These are phyloP conservation scores for Anastatus disparis DNA, from an alignment of 1,140 invertebrate genomes.

Conservation along the genomic window DNA sequence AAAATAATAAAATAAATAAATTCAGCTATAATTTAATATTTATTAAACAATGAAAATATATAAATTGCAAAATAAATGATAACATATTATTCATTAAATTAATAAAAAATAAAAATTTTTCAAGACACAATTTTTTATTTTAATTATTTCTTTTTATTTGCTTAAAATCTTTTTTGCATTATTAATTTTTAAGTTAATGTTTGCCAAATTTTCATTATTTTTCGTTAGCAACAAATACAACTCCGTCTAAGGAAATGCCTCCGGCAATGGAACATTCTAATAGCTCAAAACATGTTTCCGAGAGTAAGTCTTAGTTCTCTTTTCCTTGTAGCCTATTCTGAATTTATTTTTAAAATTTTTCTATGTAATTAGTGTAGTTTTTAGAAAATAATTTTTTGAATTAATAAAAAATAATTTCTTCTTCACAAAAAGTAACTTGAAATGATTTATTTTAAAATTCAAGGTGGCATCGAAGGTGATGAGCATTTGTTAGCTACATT, in stretches of 20 bases:
- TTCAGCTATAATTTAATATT: too few relatives aligned
- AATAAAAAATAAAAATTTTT: conserved; percentile 16
- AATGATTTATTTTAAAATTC: conserved; percentile 20
- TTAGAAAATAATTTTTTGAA: neutral
- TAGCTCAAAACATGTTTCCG: conserved; percentile 49
- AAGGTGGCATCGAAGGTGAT: conserved; percentile 61
- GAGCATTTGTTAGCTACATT: conserved; percentile 62
- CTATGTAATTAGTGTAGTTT: neutral
- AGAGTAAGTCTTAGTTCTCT: conserved; percentile 50
- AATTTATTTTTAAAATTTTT: neutral
- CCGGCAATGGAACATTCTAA: conserved; percentile 41
- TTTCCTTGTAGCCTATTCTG: conserved; percentile 9
- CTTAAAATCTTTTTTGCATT: conserved; percentile 11
- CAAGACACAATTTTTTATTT: neutral
- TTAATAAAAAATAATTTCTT: conserved; percentile 16
- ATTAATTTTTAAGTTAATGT: conserved; percentile 34
- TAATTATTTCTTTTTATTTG: neutral
- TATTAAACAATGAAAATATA: too few relatives aligned
- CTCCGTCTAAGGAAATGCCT: conserved; percentile 41
- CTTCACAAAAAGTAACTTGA: neutral
- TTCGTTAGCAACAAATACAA: conserved; percentile 47
- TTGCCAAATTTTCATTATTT: conserved; percentile 38
- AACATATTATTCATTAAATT: conserved; percentile 3
- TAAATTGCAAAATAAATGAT: too few relatives aligned
- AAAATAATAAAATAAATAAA: too few relatives aligned